phyloP scores from a whole-genome alignment of 1,140 invertebrate genomes.

The Anastrepha ludens region DNA sequence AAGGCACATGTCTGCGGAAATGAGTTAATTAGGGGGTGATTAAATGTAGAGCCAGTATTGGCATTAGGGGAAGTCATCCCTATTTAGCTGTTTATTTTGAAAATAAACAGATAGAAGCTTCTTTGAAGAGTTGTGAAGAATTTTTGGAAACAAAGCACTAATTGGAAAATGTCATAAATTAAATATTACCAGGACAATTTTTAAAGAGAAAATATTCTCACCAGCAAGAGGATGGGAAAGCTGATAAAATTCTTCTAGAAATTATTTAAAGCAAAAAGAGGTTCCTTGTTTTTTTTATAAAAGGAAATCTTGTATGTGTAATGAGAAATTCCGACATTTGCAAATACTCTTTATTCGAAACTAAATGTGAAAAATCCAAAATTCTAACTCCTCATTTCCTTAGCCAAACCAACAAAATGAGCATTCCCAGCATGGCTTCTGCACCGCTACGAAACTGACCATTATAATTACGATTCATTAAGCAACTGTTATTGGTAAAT shows the following conservation, averaged over 20 bases:
- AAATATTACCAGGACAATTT: not conserved
- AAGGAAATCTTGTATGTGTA: not conserved
- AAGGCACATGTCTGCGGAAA: slow-evolving; percentile 7
- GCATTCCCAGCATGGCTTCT: not conserved
- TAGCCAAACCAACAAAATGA: not conserved
- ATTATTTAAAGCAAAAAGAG: too few relatives aligned
- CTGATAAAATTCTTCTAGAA: not conserved
- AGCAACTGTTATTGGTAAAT: slow-evolving; percentile 48
- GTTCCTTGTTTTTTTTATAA: too few relatives aligned
- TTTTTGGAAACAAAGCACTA: not conserved
- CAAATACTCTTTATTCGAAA: not conserved
- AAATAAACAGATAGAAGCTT: slow-evolving; percentile 9
- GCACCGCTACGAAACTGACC: not conserved
- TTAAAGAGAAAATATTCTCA: not conserved
- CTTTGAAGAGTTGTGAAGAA: not conserved
- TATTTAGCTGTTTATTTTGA: slow-evolving; percentile 46
- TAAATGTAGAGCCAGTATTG: not conserved
- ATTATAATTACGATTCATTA: slow-evolving; percentile 47
- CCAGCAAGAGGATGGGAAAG: not conserved
- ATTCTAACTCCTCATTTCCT: not conserved
- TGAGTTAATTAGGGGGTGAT: slow-evolving; percentile 16
- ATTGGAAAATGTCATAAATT: slow-evolving; percentile 5
- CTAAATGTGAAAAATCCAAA: not conserved
- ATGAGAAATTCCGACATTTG: not conserved
- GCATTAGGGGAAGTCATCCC: not conserved